Conservation (phyloP, 2,888 invertebrate genomes). For the Andrena trimmerana region DNA sequence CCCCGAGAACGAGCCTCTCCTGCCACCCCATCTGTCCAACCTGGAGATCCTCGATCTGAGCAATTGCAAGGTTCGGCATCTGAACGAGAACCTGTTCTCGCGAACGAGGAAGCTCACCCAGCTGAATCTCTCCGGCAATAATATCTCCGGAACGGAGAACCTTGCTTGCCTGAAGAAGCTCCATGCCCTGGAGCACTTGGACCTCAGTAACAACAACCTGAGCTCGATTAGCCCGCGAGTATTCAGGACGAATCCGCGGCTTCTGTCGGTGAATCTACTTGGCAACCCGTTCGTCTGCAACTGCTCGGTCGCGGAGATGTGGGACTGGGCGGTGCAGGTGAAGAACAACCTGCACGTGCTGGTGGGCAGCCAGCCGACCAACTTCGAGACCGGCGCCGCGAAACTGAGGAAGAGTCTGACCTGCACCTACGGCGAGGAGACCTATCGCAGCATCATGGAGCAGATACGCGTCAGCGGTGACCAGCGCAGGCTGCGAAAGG, state of each 20-base stretch:
- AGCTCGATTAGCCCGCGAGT: conserved; percentile 87
- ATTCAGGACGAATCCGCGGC: conserved; percentile 87
- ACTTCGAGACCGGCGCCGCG: conserved; percentile 88
- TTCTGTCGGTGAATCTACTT: conserved; percentile 88
- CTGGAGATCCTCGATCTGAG: conserved; percentile 89
- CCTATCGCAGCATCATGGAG: conserved; percentile 80
- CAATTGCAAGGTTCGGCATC: conserved; percentile 88
- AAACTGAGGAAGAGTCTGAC: conserved; percentile 89
- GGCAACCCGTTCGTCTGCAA: conserved; percentile 90
- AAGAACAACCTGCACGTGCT: conserved; percentile 89
- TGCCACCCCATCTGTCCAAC: conserved; percentile 89
- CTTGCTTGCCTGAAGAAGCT: conserved; percentile 87
- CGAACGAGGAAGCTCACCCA: conserved; percentile 88
- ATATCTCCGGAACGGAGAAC: conserved; percentile 86
- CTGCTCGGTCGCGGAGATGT: conserved; percentile 89
- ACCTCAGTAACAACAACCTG: conserved; percentile 89
- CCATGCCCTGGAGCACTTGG: conserved; percentile 87
- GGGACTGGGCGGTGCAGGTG: conserved; percentile 90
- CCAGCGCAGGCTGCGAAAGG: conserved; percentile 86
- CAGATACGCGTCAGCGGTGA: conserved; percentile 84
- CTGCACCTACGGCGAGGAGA: conserved; percentile 88
- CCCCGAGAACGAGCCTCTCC: conserved; percentile 87
- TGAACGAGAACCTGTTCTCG: conserved; percentile 88
- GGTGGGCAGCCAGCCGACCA: conserved; percentile 89
- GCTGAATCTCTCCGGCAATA: conserved; percentile 88